phyloP scores from a whole-genome alignment of 2,113 vertebrate species.

The Percopsis transmontana region DNA sequence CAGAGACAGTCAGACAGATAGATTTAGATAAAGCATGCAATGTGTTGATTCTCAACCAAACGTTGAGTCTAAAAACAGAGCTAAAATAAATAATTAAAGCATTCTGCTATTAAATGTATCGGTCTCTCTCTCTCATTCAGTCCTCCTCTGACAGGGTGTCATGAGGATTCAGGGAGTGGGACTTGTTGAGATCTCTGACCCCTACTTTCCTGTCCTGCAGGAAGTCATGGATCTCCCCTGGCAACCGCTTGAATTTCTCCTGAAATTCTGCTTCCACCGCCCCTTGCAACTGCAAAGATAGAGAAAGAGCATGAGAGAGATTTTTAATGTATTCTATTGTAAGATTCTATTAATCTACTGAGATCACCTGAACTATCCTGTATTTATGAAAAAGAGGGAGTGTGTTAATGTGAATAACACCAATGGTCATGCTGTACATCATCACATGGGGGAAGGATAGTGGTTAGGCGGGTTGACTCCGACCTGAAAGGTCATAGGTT shows the following conservation, averaged over 20 bases:
- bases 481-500: no score
- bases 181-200: conserved; percentile 60
- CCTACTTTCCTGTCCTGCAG: conserved; percentile 84
- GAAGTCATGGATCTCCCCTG: conserved; percentile 92
- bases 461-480: no score
- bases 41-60: no score
- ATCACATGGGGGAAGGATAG: no score
- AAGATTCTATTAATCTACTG: no score
- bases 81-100: conserved; percentile 32
- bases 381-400: no score
- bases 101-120: conserved; percentile 42
- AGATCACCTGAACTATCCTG: no score
- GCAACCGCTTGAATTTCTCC: conserved; percentile 92
- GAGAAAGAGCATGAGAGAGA: not conserved
- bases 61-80: no score
- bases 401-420: no score
- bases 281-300: conserved; percentile 81
- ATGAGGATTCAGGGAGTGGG: conserved; percentile 59
- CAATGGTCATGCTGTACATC: no score
- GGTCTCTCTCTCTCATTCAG: conserved; percentile 13
- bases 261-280: conserved; percentile 91
- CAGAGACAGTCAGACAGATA: not conserved
- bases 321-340: no score
- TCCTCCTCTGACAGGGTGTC: conserved; percentile 70
- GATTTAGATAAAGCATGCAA: conserved; percentile 38